phyloP scores from a whole-genome alignment of 2,113 vertebrate genomes.

The Deroptyus accipitrinus region DNA sequence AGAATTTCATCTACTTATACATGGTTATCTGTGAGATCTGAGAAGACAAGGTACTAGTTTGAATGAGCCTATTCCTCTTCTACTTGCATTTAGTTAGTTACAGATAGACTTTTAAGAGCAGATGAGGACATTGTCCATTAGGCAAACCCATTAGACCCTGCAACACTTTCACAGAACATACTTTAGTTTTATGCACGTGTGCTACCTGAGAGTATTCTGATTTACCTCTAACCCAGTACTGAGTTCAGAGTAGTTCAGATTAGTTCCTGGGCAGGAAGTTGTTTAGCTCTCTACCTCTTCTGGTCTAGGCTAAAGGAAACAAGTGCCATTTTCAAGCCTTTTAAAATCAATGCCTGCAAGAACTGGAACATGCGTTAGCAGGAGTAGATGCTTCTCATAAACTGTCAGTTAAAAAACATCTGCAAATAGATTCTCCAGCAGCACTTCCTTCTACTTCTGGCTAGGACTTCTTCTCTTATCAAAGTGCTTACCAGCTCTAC shows the following conservation, averaged over 20 bases:
- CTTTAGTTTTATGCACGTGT: neutral
- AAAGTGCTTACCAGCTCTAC: neutral
- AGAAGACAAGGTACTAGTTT: neutral
- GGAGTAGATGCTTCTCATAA: neutral
- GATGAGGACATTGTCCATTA: neutral
- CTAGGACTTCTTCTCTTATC: neutral
- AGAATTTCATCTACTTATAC: neutral
- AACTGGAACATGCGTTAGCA: neutral
- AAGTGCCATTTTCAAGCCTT: neutral
- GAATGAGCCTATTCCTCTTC: neutral
- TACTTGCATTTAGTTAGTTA: neutral
- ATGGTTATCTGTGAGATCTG: neutral
- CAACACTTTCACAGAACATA: neutral
- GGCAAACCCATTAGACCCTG: neutral
- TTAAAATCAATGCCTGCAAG: neutral
- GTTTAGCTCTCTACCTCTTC: neutral
- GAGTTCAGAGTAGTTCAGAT: neutral
- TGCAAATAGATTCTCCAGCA: neutral
- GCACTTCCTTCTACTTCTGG: neutral
- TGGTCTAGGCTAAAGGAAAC: neutral
- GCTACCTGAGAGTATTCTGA: neutral
- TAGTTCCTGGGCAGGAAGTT: neutral
- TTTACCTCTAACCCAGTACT: neutral
- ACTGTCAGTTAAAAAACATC: neutral
- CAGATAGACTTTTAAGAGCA: neutral